phyloP scores from a whole-genome alignment of 2,113 vertebrate species.

The Hydropotes inermis region DNA sequence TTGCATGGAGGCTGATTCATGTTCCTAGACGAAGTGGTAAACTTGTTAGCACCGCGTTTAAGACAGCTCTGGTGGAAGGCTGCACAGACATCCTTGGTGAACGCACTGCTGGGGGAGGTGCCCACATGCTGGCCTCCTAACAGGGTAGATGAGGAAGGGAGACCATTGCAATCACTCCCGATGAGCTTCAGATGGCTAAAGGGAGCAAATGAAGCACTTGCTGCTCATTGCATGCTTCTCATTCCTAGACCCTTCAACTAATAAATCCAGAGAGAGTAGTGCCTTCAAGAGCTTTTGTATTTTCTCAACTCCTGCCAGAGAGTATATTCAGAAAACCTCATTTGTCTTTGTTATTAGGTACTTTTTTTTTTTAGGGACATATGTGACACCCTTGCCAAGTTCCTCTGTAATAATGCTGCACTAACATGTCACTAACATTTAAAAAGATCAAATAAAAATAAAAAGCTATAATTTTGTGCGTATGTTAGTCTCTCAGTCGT shows the following conservation, averaged over 20 bases:
- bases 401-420: not conserved
- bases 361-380: not conserved
- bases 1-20: not conserved
- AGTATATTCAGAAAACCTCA: not conserved
- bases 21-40: not conserved
- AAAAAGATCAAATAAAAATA: not conserved
- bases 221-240: not conserved
- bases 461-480: not conserved
- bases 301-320: not conserved
- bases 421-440: not conserved
- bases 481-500: not conserved
- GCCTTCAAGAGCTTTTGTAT: not conserved
- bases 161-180: not conserved
- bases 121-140: not conserved
- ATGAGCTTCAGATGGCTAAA: not conserved
- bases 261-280: not conserved
- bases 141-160: not conserved
- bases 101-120: too few species aligned
- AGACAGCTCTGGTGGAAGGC: not conserved
- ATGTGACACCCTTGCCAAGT: not conserved
- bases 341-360: not conserved
- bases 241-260: not conserved
- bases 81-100: not conserved
- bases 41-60: not conserved
- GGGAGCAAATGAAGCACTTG: fast-evolving